Evolutionary conservation across 2,113 vertebrate species (phyloP), one percentile per base, ranked within the genome.

Genomic region (Dryoscopus gambensis): DNA sequence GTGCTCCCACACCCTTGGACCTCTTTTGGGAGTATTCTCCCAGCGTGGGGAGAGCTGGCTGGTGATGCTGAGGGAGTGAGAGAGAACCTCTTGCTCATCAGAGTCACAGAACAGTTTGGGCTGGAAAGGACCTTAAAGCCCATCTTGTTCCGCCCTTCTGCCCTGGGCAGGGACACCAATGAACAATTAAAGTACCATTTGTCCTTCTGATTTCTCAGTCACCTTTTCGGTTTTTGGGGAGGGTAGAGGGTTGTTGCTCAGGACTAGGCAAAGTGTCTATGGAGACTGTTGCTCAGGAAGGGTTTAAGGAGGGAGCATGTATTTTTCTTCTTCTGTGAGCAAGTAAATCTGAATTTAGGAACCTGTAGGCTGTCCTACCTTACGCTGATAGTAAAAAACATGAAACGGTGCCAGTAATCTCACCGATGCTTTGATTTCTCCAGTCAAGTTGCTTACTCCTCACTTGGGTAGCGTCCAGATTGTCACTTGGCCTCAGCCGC

Each of bases 1-100:
- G 4, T 4, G 2, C 39, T 56, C 28, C n/a, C 64, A 25, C 39
- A 5, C 7, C 2, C n/a, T 28, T 4, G 0, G 23, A 35, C 44
- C 39, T 20, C n/a, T 35, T 49, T 52, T 2, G 10, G 64, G 79
- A 65, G 49, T 1, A 0, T 21, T 35, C 47, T 46, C 21, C 30
- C 23, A 8, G 33, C 18, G 6, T 0, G 0, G 21, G 10, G 22
- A 57, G 46, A 13, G 15, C 40, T 24, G 27, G 40, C 53, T 44
- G 60, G 13, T 28, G 64, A 12, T 55, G 70, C 65, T 27, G 23
- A 57, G 20, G 31, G 62, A 64, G 22, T 3, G 2, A 59, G 40
- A 52, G 47, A 52, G 40, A 76, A 5, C 24, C 16, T 56, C 12
- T 25, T 64, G 50, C 65, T 13, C 6, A 7, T 30, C 44, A 35